A percentile compares a stretch with the other conserved stretches of the same genome.
Conservation (phyloP, 1,140 invertebrate species). For the Meloidogyne floridensis region DNA sequence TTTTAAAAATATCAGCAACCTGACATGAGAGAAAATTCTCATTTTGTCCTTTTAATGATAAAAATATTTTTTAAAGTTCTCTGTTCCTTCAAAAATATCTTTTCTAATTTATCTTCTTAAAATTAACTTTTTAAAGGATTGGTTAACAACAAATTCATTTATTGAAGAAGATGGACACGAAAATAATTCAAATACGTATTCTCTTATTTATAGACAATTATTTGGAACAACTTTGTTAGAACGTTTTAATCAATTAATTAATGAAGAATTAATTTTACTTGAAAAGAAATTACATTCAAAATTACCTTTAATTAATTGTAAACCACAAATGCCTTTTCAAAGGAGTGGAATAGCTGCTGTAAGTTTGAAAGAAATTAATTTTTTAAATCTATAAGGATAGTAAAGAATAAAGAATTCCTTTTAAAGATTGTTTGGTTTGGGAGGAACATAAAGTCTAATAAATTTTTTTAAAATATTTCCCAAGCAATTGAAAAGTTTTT, state of each 20-base stretch:
- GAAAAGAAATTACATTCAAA: slow-evolving; percentile 41
- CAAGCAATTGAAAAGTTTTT: no score
- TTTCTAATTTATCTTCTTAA: neutral
- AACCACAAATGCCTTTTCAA: slow-evolving; percentile 50
- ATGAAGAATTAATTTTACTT: slow-evolving; percentile 33
- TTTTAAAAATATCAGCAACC: no score
- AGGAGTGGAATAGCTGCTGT: slow-evolving; percentile 16
- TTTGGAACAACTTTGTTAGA: slow-evolving; percentile 43
- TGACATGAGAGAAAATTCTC: no score
- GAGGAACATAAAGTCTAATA: no score
- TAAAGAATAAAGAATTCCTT: no score
- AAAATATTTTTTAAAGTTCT: no score
- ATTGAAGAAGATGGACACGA: neutral
- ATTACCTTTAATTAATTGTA: slow-evolving; percentile 40
- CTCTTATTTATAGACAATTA: slow-evolving; percentile 38
- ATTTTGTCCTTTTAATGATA: no score
- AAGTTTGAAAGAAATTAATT: no score
- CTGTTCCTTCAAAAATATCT: no score
- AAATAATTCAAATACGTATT: slow-evolving; percentile 30
- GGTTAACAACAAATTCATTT: slow-evolving; percentile 17
- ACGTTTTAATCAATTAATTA: slow-evolving; percentile 44
- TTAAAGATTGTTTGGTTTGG: no score
- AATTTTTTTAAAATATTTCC: no score
- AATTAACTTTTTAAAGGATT: slow-evolving; percentile 34
- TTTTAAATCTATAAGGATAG: no score